Conservation (phyloP, 2,113 vertebrate genomes). For the Okapia johnstoni region DNA sequence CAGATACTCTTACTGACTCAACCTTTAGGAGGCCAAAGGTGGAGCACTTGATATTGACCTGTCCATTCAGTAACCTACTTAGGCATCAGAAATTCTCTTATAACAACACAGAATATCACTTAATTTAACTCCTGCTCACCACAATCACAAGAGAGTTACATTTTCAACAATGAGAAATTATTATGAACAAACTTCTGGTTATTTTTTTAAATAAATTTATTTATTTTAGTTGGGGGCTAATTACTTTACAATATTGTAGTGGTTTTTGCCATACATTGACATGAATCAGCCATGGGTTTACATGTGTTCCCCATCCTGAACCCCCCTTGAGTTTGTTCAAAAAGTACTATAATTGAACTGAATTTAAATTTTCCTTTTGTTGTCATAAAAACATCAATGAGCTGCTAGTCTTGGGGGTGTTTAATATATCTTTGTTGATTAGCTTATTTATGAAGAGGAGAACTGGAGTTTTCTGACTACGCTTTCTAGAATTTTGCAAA, state of each 20-base stretch:
- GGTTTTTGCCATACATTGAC: too few species aligned
- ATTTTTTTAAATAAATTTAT: too few species aligned
- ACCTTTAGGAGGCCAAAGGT: not conserved
- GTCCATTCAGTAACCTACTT: not conserved
- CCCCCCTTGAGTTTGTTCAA: not conserved
- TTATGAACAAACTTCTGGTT: not conserved
- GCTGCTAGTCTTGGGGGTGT: not conserved
- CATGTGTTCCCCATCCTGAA: too few species aligned
- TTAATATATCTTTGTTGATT: not conserved
- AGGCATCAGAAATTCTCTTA: not conserved
- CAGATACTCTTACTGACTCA: not conserved
- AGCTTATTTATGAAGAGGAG: not conserved
- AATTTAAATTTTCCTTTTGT: not conserved
- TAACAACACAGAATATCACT: not conserved
- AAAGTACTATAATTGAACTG: not conserved
- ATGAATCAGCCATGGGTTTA: too few species aligned
- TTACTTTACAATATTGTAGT: too few species aligned
- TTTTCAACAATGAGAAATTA: not conserved
- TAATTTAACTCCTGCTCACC: not conserved
- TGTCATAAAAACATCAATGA: not conserved
- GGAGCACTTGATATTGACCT: not conserved
- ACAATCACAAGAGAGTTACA: not conserved
- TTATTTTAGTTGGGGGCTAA: too few species aligned
- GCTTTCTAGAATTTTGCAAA: not conserved
- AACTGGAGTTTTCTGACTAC: not conserved